Conservation (phyloP, 92 coral and sea anemone species). For the Actinostola sp. region DNA sequence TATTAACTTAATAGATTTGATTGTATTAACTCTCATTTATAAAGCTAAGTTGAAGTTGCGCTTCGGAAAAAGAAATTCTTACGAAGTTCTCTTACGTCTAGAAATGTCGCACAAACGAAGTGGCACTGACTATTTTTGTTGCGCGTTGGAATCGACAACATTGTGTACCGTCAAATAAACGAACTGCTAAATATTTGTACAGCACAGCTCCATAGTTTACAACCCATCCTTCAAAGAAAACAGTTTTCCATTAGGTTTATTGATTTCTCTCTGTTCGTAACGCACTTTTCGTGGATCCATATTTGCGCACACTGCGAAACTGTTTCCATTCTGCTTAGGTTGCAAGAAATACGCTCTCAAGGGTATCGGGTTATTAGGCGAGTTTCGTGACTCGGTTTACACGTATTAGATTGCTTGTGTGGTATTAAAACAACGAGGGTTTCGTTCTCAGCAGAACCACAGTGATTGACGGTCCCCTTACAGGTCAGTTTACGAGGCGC, state of each 20-base stretch:
- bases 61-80: too few species aligned
- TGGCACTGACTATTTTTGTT: too few species aligned
- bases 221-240: neutral
- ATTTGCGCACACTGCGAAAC: neutral
- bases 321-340: constrained; percentile 5
- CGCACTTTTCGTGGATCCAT: neutral
- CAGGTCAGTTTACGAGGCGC: neutral
- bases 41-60: too few species aligned
- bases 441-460: neutral
- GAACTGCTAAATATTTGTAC: constrained; percentile 5
- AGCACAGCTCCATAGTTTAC: neutral
- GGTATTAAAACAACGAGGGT: neutral
- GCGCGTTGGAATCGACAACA: too few species aligned
- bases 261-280: neutral
- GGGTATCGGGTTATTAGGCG: constrained; percentile 6
- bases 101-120: too few species aligned
- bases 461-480: constrained; percentile 9
- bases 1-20: too few species aligned
- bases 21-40: too few species aligned
- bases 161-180: neutral
- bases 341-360: constrained; percentile 7
- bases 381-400: neutral
- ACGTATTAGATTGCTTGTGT: constrained; percentile 6
- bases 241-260: constrained; percentile 12
- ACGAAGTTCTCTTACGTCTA: too few species aligned